Evolutionary conservation across 1,140 invertebrate genomes (phyloP).

Genomic region (Hypsibius dujardini): DNA sequence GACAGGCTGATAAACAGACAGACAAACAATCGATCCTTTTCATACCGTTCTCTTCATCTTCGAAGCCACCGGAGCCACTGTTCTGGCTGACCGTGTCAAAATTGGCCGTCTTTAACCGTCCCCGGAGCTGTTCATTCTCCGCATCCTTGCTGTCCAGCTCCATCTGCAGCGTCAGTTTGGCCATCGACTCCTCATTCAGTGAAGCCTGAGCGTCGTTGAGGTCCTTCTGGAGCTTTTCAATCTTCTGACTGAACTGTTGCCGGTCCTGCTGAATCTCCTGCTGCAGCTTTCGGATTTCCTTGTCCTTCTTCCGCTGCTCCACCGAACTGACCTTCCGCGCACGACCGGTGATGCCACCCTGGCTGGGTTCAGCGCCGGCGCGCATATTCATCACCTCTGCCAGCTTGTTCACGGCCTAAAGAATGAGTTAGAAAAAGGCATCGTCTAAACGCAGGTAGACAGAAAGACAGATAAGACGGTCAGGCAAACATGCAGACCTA

Average conservation of each 20-base stretch:
- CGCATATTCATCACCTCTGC: constrained; percentile 89
- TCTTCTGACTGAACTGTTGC: constrained; percentile 74
- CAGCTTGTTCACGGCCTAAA: constrained; percentile 85
- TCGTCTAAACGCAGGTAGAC: no score
- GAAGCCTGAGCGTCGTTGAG: constrained; percentile 60
- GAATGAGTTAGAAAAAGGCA: no score
- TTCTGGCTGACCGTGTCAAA: constrained; percentile 74
- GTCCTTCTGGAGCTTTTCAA: constrained; percentile 62
- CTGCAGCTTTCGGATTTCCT: constrained; percentile 79
- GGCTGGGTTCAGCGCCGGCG: constrained; percentile 40
- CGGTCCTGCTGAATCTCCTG: constrained; percentile 61
- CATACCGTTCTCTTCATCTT: constrained; percentile 42
- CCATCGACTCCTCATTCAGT: constrained; percentile 47
- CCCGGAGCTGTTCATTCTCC: constrained; percentile 76
- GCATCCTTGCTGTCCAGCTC: constrained; percentile 87
- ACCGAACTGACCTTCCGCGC: constrained; percentile 41
- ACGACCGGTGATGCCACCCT: constrained; percentile 34
- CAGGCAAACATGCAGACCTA: no score
- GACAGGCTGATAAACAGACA: no score
- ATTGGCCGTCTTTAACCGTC: constrained; percentile 50
- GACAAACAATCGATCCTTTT: no score
- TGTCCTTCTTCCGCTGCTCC: constrained; percentile 72
- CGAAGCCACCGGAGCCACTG: constrained; percentile 58
- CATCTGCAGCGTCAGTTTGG: constrained; percentile 65
- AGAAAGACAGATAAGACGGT: no score